phyloP scores from a whole-genome alignment of 2,888 invertebrate genomes.

The Lysandra coridon region DNA sequence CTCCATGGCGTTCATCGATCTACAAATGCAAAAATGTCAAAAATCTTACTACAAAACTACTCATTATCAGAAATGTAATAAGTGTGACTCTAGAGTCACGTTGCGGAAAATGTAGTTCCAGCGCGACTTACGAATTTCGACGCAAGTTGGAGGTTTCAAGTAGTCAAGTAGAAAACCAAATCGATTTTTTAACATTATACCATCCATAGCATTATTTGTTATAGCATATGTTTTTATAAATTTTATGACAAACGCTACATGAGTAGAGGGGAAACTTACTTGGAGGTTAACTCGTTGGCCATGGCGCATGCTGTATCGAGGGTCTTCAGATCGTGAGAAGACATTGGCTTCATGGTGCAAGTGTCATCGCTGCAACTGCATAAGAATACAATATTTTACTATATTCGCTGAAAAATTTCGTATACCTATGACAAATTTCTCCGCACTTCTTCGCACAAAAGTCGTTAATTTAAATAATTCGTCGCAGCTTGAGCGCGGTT shows the following conservation, averaged over 20 bases:
- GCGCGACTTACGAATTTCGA: too few species aligned
- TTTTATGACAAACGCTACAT: not conserved
- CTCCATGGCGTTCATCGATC: slow-evolving; percentile 81
- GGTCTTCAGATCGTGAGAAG: slow-evolving; percentile 94
- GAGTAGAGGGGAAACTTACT: slow-evolving; percentile 60
- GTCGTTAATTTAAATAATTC: too few species aligned
- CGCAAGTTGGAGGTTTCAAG: too few species aligned
- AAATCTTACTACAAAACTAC: not conserved
- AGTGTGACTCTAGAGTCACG: too few species aligned
- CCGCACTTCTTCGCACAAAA: too few species aligned
- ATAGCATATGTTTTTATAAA: not conserved
- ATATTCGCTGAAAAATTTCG: too few species aligned
- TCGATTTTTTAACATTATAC: too few species aligned
- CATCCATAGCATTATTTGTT: not conserved
- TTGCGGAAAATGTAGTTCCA: too few species aligned
- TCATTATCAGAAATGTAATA: too few species aligned
- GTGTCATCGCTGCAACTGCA: slow-evolving; percentile 41
- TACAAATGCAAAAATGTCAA: slow-evolving; percentile 38
- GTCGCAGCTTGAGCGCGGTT: too few species aligned
- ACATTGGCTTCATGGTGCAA: slow-evolving; percentile 91
- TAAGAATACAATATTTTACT: not conserved
- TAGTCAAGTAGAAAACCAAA: too few species aligned
- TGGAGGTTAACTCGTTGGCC: slow-evolving; percentile 93
- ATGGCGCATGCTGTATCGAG: slow-evolving; percentile 95
- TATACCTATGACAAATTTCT: too few species aligned